Evolutionary conservation across 2,113 vertebrate species (phyloP).

Genomic region (Anhinga anhinga): DNA sequence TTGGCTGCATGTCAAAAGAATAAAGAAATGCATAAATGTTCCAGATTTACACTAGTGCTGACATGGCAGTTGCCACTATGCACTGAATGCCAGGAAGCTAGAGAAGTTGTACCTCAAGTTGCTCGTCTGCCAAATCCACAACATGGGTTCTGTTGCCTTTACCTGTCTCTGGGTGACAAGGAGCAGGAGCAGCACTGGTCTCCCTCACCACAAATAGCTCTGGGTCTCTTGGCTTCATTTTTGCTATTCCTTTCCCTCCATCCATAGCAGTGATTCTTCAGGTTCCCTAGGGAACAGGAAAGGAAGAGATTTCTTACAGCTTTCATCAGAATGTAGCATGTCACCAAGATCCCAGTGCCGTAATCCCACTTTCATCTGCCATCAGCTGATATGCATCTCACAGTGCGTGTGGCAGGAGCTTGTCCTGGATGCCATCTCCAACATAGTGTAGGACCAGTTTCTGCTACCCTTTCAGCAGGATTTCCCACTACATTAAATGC

Average conservation of each 20-base stretch:
- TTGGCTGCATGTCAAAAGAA: not conserved
- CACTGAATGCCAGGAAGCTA: not conserved
- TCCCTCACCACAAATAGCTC: not conserved
- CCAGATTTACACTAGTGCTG: not conserved
- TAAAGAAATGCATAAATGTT: not conserved
- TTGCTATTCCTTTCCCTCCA: not conserved
- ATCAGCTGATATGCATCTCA: accelerated
- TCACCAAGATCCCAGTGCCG: not conserved
- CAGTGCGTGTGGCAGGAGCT: not conserved
- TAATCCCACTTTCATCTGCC: not conserved
- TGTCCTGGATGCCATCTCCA: not conserved
- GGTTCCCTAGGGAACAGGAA: not conserved
- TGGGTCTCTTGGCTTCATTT: not conserved
- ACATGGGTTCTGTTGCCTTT: not conserved
- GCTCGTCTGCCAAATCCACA: not conserved
- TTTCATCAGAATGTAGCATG: not conserved
- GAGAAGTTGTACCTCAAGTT: not conserved
- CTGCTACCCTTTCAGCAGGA: not conserved
- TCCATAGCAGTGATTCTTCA: not conserved
- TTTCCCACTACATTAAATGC: not conserved
- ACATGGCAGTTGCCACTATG: not conserved
- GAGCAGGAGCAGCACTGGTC: not conserved
- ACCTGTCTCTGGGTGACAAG: not conserved
- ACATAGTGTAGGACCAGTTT: not conserved
- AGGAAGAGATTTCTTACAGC: not conserved